Evolutionary conservation across 2,888 invertebrate genomes (phyloP), one percentile per base, ranked within the genome.

Genomic region (Quadriops clusia): DNA sequence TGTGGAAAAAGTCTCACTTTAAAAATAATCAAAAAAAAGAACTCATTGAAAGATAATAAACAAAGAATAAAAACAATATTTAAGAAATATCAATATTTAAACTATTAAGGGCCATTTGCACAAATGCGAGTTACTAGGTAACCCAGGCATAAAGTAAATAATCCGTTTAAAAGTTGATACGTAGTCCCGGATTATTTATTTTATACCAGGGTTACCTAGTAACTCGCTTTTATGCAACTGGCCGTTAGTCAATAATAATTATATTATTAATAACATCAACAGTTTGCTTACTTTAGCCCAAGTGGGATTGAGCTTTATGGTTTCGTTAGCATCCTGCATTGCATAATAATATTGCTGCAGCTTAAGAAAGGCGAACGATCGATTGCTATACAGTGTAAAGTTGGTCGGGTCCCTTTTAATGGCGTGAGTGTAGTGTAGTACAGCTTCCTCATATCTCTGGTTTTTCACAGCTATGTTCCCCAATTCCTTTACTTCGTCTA

Each of bases 211-310:
- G n/a, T n/a, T n/a, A n/a, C n/a, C n/a, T n/a, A n/a, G n/a, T n/a
- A n/a, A n/a, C n/a, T n/a, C n/a, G n/a, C n/a, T n/a, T n/a, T n/a
- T n/a, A n/a, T n/a, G n/a, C n/a, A n/a, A n/a, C n/a, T n/a, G n/a
- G n/a, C n/a, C n/a, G n/a, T n/a, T n/a, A n/a, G n/a, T 8, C 7
- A 18, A 18, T 18, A 8, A 18, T 23, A 8, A n/a, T n/a, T n/a
- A n/a, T n/a, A n/a, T n/a, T n/a, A n/a, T n/a, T n/a, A n/a, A n/a
- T n/a, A n/a, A n/a, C n/a, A n/a, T n/a, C n/a, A n/a, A n/a, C n/a
- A n/a, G n/a, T n/a, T n/a, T n/a, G n/a, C n/a, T 44, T 63, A 76
- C 82, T 70, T 84, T 85, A 5, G 81, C 75, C 83, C 84, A 84
- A 25, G 72, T 67, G 10, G 83, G 82, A 53, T 78, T 75, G 31